phyloP scores from a whole-genome alignment of 2,888 invertebrate species.

The Habrosyne pyritoides region DNA sequence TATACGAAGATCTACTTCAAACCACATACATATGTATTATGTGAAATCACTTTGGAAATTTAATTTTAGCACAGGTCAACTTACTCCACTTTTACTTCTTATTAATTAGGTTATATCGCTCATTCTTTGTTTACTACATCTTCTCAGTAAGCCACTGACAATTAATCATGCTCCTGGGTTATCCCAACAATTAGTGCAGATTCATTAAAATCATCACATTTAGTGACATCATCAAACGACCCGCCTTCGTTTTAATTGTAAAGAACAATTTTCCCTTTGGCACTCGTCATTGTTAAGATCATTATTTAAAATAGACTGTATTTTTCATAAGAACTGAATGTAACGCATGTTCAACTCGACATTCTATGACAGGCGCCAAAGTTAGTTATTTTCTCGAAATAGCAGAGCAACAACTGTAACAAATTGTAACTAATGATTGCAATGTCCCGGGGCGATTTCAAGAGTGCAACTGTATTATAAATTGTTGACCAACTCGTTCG shows the following conservation, averaged over 20 bases:
- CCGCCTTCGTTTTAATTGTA: constrained; percentile 27
- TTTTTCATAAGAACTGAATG: constrained; percentile 12
- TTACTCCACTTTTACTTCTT: background rate
- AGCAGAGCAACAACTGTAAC: constrained; percentile 63
- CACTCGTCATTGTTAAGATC: constrained; percentile 23
- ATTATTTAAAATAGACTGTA: constrained; percentile 14
- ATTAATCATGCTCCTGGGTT: constrained; percentile 31
- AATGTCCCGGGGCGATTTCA: constrained; percentile 56
- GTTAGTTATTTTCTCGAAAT: constrained; percentile 60
- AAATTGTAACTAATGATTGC: constrained; percentile 68
- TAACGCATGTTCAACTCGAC: constrained; percentile 6
- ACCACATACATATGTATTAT: constrained; percentile 20
- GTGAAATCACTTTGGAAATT: background rate
- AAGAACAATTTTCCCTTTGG: constrained; percentile 42
- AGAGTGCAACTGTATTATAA: constrained; percentile 59
- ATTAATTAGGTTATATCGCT: background rate
- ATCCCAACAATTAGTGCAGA: constrained; percentile 35
- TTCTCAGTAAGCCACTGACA: background rate
- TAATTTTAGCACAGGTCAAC: background rate
- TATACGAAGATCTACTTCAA: constrained; percentile 9
- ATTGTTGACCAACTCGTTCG: constrained; percentile 57
- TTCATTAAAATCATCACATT: constrained; percentile 19
- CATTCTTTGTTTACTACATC: background rate
- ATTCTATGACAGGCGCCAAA: constrained; percentile 20
- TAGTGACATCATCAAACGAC: constrained; percentile 26